Evolutionary conservation across 2,888 invertebrate species (phyloP).

Genomic region (Dasypogon diadema): DNA sequence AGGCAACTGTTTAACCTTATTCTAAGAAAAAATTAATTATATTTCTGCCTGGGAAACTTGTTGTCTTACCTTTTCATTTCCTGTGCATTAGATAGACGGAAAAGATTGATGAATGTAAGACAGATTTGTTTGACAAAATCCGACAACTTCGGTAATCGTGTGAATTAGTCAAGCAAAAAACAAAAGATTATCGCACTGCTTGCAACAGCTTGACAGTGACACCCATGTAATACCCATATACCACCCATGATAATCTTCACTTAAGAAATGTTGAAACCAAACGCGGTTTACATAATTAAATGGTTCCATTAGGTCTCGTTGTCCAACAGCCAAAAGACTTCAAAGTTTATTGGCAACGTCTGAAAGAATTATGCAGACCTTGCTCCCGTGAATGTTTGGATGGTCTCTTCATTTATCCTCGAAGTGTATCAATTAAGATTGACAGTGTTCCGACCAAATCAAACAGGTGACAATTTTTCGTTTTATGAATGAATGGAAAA

Average conservation of each 20-base stretch:
- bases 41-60: background rate
- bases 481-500: conserved; percentile 36
- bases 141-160: too few relatives aligned
- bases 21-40: background rate
- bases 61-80: background rate
- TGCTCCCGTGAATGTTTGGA: conserved; percentile 24
- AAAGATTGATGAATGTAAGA: conserved; percentile 4
- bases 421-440: conserved; percentile 11
- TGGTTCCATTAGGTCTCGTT: conserved; percentile 34
- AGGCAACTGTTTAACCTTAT: conserved; percentile 7
- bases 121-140: conserved; percentile 8
- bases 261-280: background rate
- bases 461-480: background rate
- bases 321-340: background rate
- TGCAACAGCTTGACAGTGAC: background rate
- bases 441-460: background rate
- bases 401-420: conserved; percentile 18
- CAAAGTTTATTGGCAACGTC: conserved; percentile 24
- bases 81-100: background rate
- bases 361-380: conserved; percentile 44
- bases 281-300: conserved; percentile 33
- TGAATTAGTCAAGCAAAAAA: conserved; percentile 12
- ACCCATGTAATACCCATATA: too few relatives aligned
- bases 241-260: background rate
- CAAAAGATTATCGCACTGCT: background rate